Base-by-base conservation (phyloP, 2,113 vertebrate species). In the Cephalophus harveyi region DNA sequence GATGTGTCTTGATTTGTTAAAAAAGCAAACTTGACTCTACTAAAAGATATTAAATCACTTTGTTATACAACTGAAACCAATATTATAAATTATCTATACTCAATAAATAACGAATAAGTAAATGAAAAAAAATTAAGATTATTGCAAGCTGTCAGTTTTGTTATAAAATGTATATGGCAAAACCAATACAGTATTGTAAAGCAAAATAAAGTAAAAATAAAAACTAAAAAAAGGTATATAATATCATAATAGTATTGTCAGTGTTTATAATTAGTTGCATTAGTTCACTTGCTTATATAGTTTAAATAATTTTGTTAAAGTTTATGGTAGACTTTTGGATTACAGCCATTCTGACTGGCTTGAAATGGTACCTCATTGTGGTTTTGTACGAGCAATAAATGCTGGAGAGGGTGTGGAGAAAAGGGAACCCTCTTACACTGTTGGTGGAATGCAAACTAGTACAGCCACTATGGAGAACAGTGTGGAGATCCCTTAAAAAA, bases 311-410 rank as follows among this genome's bases (percentile, higher is more conserved):
- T 21, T 33, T 81, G 48, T 81, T 52, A 33, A 81, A 81, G 30
- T 81, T 52, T 50, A 81, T 33, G 8, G 46, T 81, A 50, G 33
- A 52, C 16, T 81, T 81, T 57, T 57, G 55, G 23, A 57, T 57
- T 0, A 0, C 55, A 57, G 23, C 9, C 55, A 57, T 57, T 25
- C 55, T 25, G 55, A 57, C 55, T 57, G 55, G 23, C 55, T 0
- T 57, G 55, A 57, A 57, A 57, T 25, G 21, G 3, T 57, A 11
- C 55, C 55, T 57, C 55, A 57, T 11, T 57, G 55, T 57, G 9
- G 55, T 57, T 57, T 57, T 57, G 23, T 57, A 57, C 1, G 25
- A 57, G 55, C 55, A 57, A 57, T 57, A 57, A 57, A 57, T 57
- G 3, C 55, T 25, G 55, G 55, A 57, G 55, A 57, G 0, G 0